Conservation (phyloP, 35 echinoderm and acorn worm genomes). For the Chiridota heheva region DNA sequence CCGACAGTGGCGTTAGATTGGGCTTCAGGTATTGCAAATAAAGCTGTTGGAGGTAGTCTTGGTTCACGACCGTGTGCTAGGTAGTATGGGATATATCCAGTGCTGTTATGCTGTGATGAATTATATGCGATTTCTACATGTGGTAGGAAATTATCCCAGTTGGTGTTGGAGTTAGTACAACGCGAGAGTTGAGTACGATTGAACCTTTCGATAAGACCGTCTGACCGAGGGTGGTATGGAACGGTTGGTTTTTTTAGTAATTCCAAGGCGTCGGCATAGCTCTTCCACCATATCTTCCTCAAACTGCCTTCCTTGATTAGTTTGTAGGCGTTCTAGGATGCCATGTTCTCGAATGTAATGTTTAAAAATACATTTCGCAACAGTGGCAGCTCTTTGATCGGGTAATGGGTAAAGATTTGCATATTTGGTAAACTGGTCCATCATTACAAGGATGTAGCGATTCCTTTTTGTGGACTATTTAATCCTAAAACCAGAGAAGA, state of each 20-base stretch:
- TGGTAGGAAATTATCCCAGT: background rate
- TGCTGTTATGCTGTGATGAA: background rate
- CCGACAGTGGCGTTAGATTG: too few relatives aligned
- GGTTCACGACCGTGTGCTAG: slow-evolving; percentile 14
- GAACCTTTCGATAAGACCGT: slow-evolving; percentile 8
- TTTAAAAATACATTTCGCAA: slow-evolving; percentile 2
- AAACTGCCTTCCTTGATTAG: too few relatives aligned
- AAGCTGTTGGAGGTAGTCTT: background rate
- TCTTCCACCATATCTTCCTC: background rate
- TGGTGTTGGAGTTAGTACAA: background rate
- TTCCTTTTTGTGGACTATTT: slow-evolving; percentile 24
- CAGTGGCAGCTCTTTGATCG: slow-evolving; percentile 25
- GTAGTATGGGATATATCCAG: background rate
- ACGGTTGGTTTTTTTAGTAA: background rate
- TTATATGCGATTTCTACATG: background rate
- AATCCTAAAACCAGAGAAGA: too few relatives aligned
- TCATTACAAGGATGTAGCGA: slow-evolving; percentile 8
- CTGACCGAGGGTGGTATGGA: slow-evolving; percentile 16
- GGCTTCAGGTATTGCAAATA: too few relatives aligned
- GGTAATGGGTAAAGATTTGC: slow-evolving; percentile 15
- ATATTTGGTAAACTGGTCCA: slow-evolving; percentile 23
- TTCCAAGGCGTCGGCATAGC: background rate
- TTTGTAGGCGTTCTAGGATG: too few relatives aligned
- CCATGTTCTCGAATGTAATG: slow-evolving; percentile 21
- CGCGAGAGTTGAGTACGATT: background rate